Evolutionary conservation across 2,797 vertebrate genomes (phyloP).

Genomic region (Buphagus erythrorhynchus): DNA sequence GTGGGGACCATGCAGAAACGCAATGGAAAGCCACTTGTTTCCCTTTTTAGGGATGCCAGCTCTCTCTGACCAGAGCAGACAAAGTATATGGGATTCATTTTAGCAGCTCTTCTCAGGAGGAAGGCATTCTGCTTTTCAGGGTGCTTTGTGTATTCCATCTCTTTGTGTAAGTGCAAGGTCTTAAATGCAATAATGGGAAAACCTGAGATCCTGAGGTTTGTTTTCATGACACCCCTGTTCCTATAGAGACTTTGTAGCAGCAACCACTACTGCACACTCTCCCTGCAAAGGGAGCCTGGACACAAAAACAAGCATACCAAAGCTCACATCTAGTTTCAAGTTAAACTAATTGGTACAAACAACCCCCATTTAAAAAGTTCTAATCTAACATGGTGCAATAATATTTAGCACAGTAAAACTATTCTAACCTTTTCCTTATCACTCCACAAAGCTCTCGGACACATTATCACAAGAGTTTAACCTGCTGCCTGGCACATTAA

Average conservation of each 20-base stretch:
- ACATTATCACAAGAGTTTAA: slow-evolving; percentile 2
- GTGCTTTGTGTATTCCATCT: background rate
- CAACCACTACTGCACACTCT: background rate
- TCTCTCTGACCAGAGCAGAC: background rate
- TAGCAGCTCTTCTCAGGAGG: background rate
- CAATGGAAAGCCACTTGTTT: background rate
- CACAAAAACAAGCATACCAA: background rate
- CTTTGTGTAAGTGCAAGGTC: background rate
- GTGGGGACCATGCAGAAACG: background rate
- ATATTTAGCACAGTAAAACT: background rate
- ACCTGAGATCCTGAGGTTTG: background rate
- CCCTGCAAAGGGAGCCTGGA: background rate
- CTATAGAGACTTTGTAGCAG: background rate
- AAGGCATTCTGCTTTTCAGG: background rate
- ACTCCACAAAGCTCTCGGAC: background rate
- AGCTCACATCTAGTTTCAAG: background rate
- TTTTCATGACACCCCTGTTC: background rate
- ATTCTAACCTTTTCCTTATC: slow-evolving; percentile 7
- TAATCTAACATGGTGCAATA: background rate
- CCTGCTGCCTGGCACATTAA: background rate
- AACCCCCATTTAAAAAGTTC: background rate
- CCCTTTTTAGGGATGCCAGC: background rate
- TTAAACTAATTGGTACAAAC: background rate
- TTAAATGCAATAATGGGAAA: background rate
- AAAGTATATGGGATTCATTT: background rate